Conservation (phyloP, 2,888 invertebrate genomes). For the Aethes cnicana region DNA sequence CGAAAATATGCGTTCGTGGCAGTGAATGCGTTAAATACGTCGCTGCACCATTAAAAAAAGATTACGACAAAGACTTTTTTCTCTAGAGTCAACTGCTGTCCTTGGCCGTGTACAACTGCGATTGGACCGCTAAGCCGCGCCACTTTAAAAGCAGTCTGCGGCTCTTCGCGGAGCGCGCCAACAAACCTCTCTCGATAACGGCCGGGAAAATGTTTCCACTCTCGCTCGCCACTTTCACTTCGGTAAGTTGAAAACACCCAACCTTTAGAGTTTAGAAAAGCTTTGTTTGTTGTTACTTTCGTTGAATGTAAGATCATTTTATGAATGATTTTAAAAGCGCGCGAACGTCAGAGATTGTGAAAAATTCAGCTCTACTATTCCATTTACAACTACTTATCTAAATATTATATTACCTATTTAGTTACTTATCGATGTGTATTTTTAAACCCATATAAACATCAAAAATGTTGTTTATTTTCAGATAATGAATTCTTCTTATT, state of each 20-base stretch:
- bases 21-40: no score
- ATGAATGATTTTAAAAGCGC: no score
- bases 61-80: constrained; percentile 16
- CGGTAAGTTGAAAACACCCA: constrained; percentile 48
- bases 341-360: no score
- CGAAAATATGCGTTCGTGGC: no score
- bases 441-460: constrained; percentile 27
- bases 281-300: no score
- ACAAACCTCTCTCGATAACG: constrained; percentile 54
- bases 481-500: constrained; percentile 68
- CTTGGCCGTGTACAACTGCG: constrained; percentile 54
- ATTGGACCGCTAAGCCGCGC: constrained; percentile 56
- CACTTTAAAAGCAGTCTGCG: constrained; percentile 58
- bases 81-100: constrained; percentile 56
- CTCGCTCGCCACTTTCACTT: constrained; percentile 60
- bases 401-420: no score
- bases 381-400: no score
- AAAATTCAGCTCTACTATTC: no score
- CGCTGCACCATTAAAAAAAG: no score
- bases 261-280: neutral
- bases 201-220: constrained; percentile 65
- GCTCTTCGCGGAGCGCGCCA: constrained; percentile 56
- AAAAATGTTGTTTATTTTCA: constrained; percentile 46
- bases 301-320: no score
- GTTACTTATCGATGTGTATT: no score